Evolutionary conservation across 2,888 invertebrate genomes (phyloP).

Genomic region (Apantesis nais): DNA sequence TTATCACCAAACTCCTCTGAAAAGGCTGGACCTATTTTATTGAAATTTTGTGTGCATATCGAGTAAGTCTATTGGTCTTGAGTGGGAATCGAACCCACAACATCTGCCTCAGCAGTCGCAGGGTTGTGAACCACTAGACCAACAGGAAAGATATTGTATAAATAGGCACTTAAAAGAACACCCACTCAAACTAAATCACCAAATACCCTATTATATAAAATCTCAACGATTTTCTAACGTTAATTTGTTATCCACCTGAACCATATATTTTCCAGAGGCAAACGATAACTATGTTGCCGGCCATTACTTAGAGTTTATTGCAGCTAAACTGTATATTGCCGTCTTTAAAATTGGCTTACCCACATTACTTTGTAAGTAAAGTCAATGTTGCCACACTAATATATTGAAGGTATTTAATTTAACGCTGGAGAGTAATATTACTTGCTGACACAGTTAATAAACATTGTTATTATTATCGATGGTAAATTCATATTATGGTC

Average conservation of each 20-base stretch:
- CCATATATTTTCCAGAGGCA: slow-evolving; percentile 18
- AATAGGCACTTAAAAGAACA: not conserved
- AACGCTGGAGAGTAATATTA: not conserved
- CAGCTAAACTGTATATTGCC: slow-evolving; percentile 34
- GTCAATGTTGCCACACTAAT: slow-evolving; percentile 13
- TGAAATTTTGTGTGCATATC: too few species aligned
- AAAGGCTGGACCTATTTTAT: too few species aligned
- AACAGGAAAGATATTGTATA: too few species aligned
- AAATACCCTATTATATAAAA: not conserved
- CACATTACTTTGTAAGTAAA: slow-evolving; percentile 19
- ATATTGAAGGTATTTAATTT: slow-evolving; percentile 4
- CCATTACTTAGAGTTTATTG: slow-evolving; percentile 36
- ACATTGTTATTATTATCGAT: not conserved
- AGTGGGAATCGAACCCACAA: too few species aligned
- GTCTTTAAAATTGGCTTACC: slow-evolving; percentile 29
- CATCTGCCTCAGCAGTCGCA: too few species aligned
- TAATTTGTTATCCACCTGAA: slow-evolving; percentile 4
- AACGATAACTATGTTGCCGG: slow-evolving; percentile 28
- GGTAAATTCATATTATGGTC: not conserved
- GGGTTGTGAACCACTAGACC: too few species aligned
- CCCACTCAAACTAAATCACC: not conserved
- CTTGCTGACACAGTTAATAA: slow-evolving; percentile 1
- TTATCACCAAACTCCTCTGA: too few species aligned
- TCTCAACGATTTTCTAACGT: not conserved
- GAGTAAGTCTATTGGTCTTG: too few species aligned